These are phyloP conservation scores for Dipodomys ordii DNA, from an alignment of 2,113 vertebrate genomes.

Conservation along the genomic window DNA sequence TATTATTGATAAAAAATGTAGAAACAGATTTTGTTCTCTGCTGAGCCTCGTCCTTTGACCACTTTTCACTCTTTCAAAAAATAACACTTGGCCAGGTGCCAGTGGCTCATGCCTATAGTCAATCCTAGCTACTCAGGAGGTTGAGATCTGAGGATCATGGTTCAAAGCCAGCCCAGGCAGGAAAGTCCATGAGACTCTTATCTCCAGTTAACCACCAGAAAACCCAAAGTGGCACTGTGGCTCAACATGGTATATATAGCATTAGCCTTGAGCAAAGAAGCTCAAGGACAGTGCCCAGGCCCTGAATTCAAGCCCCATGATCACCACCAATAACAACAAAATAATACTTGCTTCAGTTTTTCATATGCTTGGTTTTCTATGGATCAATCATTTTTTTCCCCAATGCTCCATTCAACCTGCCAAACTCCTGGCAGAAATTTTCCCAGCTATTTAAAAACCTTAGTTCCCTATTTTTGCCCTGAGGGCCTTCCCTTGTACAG, in stretches of 20 bases:
- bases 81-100: too few species aligned
- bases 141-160: too few species aligned
- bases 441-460: slow-evolving; percentile 38
- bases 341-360: slow-evolving; percentile 46
- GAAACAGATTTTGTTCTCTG: not conserved
- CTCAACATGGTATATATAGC: too few species aligned
- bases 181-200: too few species aligned
- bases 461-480: not conserved
- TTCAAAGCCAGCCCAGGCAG: too few species aligned
- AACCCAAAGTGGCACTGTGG: too few species aligned
- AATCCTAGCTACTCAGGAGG: too few species aligned
- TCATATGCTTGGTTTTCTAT: slow-evolving; percentile 57
- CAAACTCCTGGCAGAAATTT: slow-evolving; percentile 20
- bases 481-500: not conserved
- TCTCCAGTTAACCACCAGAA: too few species aligned
- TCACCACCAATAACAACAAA: not conserved
- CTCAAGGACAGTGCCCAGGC: too few species aligned
- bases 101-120: too few species aligned
- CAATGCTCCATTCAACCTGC: not conserved
- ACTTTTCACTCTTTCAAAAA: not conserved
- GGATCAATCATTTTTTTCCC: not conserved
- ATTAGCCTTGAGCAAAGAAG: too few species aligned
- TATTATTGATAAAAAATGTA: not conserved
- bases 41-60: not conserved
- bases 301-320: too few species aligned